A percentile compares a stretch with the other conserved stretches of the same genome.
These are phyloP conservation scores for Amphipoea oculea DNA, from an alignment of 2,888 invertebrate genomes.

Conservation along the genomic window DNA sequence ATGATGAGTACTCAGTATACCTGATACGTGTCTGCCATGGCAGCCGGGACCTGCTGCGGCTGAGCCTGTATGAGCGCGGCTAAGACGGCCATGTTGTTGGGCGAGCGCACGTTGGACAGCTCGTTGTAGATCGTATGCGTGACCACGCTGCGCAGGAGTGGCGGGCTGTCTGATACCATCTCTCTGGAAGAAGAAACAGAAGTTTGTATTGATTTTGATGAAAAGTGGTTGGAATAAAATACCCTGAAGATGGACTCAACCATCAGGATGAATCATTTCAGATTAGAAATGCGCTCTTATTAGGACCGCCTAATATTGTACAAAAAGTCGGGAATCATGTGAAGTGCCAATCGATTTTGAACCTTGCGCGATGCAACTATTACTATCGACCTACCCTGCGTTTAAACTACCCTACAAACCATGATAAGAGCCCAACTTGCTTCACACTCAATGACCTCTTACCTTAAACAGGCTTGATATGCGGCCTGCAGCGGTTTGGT, in stretches of 20 bases:
- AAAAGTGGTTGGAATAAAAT: not conserved
- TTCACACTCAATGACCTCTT: not conserved
- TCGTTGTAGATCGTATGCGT: slow-evolving; percentile 99
- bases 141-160: slow-evolving; percentile 95
- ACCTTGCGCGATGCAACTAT: too few relatives aligned
- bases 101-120: slow-evolving; percentile 96
- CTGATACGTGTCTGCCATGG: slow-evolving; percentile 95
- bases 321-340: too few relatives aligned
- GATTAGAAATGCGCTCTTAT: not conserved
- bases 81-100: slow-evolving; percentile 98
- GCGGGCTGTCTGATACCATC: slow-evolving; percentile 95
- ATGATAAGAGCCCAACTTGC: not conserved
- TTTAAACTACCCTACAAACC: not conserved
- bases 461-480: slow-evolving; percentile 95
- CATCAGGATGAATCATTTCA: not conserved
- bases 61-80: slow-evolving; percentile 96
- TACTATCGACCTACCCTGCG: too few relatives aligned
- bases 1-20: slow-evolving; percentile 71
- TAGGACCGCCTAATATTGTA: too few relatives aligned
- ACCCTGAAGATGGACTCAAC: not conserved
- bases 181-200: slow-evolving; percentile 90
- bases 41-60: slow-evolving; percentile 95
- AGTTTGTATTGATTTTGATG: not conserved
- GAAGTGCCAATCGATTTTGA: too few relatives aligned
- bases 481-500: slow-evolving; percentile 97